A percentile compares a stretch with the other conserved stretches of the same genome.
These are phyloP conservation scores for Sarcophaga subvicina DNA, from an alignment of 2,888 invertebrate genomes.

Conservation along the genomic window DNA sequence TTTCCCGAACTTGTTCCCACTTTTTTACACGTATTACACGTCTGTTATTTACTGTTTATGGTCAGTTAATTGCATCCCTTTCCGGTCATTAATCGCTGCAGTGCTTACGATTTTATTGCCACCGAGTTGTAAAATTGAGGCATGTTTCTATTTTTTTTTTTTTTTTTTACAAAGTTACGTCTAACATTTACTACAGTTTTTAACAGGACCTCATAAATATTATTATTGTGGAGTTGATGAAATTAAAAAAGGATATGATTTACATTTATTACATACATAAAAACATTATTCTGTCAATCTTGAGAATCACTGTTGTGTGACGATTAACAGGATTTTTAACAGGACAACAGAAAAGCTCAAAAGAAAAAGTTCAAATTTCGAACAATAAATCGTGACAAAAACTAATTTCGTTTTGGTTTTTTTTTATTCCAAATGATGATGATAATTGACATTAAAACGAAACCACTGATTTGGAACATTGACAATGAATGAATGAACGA, in stretches of 20 bases:
- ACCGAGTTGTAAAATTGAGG: too few relatives aligned
- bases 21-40: too few relatives aligned
- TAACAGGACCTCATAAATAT: too few relatives aligned
- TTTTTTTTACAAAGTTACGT: background rate
- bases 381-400: conserved; percentile 45
- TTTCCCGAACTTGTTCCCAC: too few relatives aligned
- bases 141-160: background rate
- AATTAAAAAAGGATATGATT: too few relatives aligned
- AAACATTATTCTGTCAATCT: background rate
- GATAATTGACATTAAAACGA: conserved; percentile 37
- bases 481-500: background rate
- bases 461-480: conserved; percentile 45
- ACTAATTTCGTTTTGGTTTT: conserved; percentile 54
- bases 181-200: background rate
- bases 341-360: conserved; percentile 47
- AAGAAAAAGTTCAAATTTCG: background rate
- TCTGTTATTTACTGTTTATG: too few relatives aligned
- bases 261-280: too few relatives aligned
- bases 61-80: too few relatives aligned
- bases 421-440: conserved; percentile 11
- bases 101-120: too few relatives aligned
- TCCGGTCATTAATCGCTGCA: too few relatives aligned
- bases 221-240: too few relatives aligned
- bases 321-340: conserved; percentile 45
- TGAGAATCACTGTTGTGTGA: conserved; percentile 46